phyloP scores from a whole-genome alignment of 2,797 vertebrate species.

The Gephyroberyx darwinii region DNA sequence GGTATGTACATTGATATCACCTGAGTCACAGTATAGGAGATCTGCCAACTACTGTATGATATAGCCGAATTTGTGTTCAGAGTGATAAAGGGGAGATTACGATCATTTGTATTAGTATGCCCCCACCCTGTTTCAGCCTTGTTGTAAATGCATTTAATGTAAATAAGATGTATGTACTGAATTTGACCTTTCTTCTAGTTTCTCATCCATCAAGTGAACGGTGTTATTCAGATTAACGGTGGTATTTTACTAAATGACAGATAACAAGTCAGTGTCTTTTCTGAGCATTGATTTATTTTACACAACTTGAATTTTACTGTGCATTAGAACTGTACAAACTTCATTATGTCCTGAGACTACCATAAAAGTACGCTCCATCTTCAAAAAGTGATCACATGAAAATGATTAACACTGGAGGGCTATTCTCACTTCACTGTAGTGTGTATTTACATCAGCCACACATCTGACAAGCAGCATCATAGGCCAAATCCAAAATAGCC shows the following conservation, averaged over 20 bases:
- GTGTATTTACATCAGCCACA: no score
- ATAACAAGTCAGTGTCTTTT: background rate
- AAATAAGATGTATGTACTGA: conserved; percentile 70
- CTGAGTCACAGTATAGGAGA: background rate
- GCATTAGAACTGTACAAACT: conserved; percentile 6
- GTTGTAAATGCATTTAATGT: conserved; percentile 73
- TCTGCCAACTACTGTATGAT: background rate
- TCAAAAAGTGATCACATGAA: background rate
- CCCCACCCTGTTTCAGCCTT: conserved; percentile 27
- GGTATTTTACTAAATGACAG: background rate
- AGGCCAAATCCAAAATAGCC: background rate
- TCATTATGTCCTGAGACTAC: conserved; percentile 3
- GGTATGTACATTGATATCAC: background rate
- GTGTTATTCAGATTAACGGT: background rate
- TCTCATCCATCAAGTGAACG: background rate
- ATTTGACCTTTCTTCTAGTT: background rate
- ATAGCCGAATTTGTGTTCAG: background rate
- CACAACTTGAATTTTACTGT: conserved; percentile 14
- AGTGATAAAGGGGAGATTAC: background rate
- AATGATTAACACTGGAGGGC: background rate
- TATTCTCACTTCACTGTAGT: conserved; percentile 1
- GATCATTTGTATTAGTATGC: background rate
- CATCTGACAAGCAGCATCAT: background rate
- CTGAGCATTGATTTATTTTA: conserved; percentile 24
- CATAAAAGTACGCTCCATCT: conserved; percentile 5